phyloP scores from a whole-genome alignment of 2,113 vertebrate species.

The Lepisosteus osseus region DNA sequence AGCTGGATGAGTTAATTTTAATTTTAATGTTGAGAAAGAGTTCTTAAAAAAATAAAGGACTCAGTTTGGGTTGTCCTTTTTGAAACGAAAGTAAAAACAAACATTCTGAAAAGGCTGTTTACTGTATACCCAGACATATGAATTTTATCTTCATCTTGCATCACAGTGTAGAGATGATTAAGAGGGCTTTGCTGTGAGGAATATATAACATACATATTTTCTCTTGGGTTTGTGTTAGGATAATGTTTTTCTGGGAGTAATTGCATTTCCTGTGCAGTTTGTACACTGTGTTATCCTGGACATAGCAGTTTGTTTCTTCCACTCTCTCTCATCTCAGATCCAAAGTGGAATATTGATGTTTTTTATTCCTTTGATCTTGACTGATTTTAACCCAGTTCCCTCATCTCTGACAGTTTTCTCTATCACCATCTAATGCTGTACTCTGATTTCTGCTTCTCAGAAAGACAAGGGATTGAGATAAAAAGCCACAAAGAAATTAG shows the following conservation, averaged over 20 bases:
- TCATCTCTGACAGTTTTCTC: conserved; percentile 19
- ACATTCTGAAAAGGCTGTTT: too few species aligned
- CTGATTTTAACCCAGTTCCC: conserved; percentile 14
- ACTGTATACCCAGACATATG: conserved; percentile 5
- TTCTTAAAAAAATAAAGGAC: too few species aligned
- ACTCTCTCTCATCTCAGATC: conserved; percentile 24
- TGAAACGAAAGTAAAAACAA: too few species aligned
- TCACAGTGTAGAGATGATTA: too few species aligned
- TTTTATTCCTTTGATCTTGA: conserved; percentile 30
- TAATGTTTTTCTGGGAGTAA: background rate
- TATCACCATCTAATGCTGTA: conserved; percentile 1
- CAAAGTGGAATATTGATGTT: conserved; percentile 30
- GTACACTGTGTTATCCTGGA: conserved; percentile 3
- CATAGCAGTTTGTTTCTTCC: conserved; percentile 2
- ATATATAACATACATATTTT: background rate
- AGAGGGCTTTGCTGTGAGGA: too few species aligned
- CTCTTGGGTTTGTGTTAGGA: conserved; percentile 12
- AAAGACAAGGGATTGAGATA: background rate
- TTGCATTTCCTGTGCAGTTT: background rate
- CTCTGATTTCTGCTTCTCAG: conserved; percentile 19
- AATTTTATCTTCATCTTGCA: conserved; percentile 11
- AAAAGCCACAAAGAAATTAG: conserved; percentile 3
- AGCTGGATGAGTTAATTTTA: too few species aligned
- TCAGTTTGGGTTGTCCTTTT: too few species aligned
- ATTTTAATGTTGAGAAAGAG: too few species aligned